Conservation (phyloP, 2,113 vertebrate genomes). For the Rhinolophus sinicus region DNA sequence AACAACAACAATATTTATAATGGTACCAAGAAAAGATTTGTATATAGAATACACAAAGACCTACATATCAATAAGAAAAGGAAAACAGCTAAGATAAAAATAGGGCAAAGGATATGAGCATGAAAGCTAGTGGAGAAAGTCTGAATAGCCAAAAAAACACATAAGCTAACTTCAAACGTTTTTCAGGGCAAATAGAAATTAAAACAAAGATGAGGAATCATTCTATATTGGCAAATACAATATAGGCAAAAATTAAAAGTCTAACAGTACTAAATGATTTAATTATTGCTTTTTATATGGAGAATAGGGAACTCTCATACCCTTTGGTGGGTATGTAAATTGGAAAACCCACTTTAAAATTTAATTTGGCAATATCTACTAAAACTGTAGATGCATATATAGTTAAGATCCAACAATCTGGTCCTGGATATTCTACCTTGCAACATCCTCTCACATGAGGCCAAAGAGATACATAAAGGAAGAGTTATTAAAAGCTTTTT, state of each 20-base stretch:
- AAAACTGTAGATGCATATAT: background rate
- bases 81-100: slow-evolving; percentile 8
- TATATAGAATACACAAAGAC: slow-evolving; percentile 4
- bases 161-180: background rate
- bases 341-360: slow-evolving; percentile 1
- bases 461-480: background rate
- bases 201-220: slow-evolving; percentile 22
- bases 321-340: background rate
- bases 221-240: background rate
- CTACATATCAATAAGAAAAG: background rate
- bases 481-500: background rate
- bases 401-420: background rate
- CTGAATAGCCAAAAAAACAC: background rate
- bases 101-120: background rate
- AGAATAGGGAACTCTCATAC: background rate
- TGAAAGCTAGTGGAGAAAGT: background rate
- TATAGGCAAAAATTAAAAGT: background rate
- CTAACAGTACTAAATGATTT: slow-evolving; percentile 18
- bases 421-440: background rate
- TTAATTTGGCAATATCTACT: background rate
- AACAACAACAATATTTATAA: background rate
- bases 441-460: background rate
- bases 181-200: slow-evolving; percentile 14
- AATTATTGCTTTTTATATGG: background rate
- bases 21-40: background rate